A percentile compares a stretch with the other conserved stretches of the same genome.
Evolutionary conservation across 2,797 vertebrate species (phyloP).

Genomic region (Pipistrellus kuhlii): DNA sequence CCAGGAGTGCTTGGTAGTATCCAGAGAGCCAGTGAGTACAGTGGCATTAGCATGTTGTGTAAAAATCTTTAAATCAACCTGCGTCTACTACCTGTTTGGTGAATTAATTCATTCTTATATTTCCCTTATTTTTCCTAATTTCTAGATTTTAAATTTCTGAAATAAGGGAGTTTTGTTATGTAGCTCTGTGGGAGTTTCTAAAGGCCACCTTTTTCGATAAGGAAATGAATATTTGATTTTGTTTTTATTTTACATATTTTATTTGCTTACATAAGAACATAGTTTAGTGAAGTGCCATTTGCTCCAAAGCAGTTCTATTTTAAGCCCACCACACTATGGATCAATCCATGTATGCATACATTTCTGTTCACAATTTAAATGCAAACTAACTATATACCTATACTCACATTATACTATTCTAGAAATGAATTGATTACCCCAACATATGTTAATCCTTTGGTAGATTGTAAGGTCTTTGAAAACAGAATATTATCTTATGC

Average conservation of each 20-base stretch:
- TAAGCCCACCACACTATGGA: not conserved
- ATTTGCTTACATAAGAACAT: not conserved
- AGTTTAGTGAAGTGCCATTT: constrained; percentile 15
- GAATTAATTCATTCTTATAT: not conserved
- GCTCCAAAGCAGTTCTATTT: not conserved
- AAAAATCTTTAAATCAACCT: not conserved
- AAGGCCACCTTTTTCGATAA: constrained; percentile 9
- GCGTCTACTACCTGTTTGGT: not conserved
- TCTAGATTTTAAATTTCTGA: not conserved
- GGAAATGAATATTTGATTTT: not conserved
- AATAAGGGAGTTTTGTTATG: not conserved
- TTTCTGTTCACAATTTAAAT: constrained; percentile 26
- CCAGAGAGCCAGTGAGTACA: not conserved
- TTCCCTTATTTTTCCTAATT: not conserved
- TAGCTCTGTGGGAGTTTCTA: constrained; percentile 13
- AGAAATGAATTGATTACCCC: not conserved
- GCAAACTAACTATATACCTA: not conserved
- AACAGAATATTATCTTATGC: not conserved
- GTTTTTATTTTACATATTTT: not conserved
- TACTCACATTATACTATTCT: not conserved
- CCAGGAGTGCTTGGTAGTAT: not conserved
- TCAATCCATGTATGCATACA: not conserved
- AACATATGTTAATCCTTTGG: not conserved
- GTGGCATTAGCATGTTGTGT: not conserved
- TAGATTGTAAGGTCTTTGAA: constrained; percentile 33